These are phyloP conservation scores for Sisor rabdophorus DNA, from an alignment of 2,113 vertebrate species.

Conservation along the genomic window DNA sequence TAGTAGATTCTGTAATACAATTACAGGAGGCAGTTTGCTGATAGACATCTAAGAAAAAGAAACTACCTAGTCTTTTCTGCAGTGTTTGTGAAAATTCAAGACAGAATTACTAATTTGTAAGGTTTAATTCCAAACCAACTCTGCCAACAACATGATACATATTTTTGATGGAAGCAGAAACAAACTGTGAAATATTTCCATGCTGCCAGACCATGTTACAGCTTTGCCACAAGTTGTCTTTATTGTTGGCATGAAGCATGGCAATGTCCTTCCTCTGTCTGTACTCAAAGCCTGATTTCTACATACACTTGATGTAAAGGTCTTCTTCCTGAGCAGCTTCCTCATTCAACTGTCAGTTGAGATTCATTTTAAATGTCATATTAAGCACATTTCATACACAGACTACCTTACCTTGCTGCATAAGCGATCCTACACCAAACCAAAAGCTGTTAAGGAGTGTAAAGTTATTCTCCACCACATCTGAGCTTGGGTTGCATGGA, in stretches of 20 bases:
- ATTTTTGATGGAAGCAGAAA: conserved; percentile 52
- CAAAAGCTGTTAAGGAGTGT: conserved; percentile 98
- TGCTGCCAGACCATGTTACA: conserved; percentile 67
- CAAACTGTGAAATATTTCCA: conserved; percentile 62
- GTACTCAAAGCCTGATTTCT: conserved; percentile 57
- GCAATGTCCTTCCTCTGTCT: conserved; percentile 66
- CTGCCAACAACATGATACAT: conserved; percentile 34
- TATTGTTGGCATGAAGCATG: conserved; percentile 54
- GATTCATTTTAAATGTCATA: conserved; percentile 22
- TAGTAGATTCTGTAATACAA: background rate
- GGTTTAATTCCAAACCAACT: conserved; percentile 41
- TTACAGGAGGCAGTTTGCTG: conserved; percentile 1
- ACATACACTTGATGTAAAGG: conserved; percentile 65
- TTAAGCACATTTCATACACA: conserved; percentile 33
- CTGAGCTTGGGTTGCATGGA: conserved; percentile 92
- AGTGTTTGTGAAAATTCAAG: conserved; percentile 13
- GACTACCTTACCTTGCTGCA: conserved; percentile 88
- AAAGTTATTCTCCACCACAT: conserved; percentile 97
- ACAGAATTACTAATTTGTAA: conserved; percentile 34
- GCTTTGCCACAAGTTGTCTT: conserved; percentile 60
- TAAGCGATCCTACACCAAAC: conserved; percentile 95
- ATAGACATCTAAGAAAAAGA: background rate
- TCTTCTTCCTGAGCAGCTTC: conserved; percentile 57
- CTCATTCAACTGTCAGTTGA: conserved; percentile 62
- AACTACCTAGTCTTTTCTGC: conserved; percentile 14